Evolutionary conservation across 2,797 vertebrate genomes (phyloP), one percentile per base, ranked within the genome.

Genomic region (Tinamus major): DNA sequence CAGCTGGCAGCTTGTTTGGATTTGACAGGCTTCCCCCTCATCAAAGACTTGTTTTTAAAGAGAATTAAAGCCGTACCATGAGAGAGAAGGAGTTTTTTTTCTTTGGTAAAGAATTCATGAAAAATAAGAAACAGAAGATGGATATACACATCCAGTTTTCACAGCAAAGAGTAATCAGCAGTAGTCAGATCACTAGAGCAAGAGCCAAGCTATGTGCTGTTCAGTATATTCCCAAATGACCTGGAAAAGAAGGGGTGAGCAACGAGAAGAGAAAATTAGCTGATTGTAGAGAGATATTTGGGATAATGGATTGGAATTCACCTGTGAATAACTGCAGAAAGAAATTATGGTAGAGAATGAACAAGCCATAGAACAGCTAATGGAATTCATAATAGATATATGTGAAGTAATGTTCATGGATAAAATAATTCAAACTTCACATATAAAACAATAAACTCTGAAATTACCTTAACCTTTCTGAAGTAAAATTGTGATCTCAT

Each of bases 121-220:
- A 79, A 65, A 83, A 42, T 42, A 83, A 55, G 58, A 75, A 88
- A 84, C 5, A 8, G 27, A 81, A 81, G 29, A 35, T 72, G 39
- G 37, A 46, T 76, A 65, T 82, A 79, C 61, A n/a, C 7, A 26
- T 53, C 9, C 6, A 9, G 4, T 41, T 89, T 87, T 62, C 76
- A n/a, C 42, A 80, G 69, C 24, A 61, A 80, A 75, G 53, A 21
- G 20, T 62, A 82, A 33, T 44, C 11, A 39, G 27, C 48, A 42
- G 27, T 56, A 72, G 27, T 65, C 29, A 42, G 42, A 41, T 74
- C 53, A 55, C 23, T 35, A 65, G 5, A 35, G 5, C 42, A 33
- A 56, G 42, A 26, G 44, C 21, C 70, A 31, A 77, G 87, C 58
- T 23, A n/a, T 0, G 13, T 0, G 0, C 7, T 27, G 8, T 82